phyloP scores from a whole-genome alignment of 2,888 invertebrate species.

The Antitype chi region DNA sequence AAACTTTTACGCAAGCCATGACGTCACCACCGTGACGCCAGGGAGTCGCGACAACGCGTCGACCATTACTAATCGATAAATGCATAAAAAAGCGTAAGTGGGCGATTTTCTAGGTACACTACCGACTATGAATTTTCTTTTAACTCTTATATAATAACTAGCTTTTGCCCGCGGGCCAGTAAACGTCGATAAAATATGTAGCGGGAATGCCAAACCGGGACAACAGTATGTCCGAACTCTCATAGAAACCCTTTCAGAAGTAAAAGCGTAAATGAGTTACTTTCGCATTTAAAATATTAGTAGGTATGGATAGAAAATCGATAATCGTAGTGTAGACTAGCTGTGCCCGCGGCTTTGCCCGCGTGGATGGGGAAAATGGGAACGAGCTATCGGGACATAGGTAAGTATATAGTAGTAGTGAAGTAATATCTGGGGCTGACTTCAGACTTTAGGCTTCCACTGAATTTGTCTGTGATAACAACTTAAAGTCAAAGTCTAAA shows the following conservation, averaged over 20 bases:
- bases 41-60: slow-evolving; percentile 43
- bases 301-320: background rate
- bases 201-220: background rate
- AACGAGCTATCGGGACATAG: too few relatives aligned
- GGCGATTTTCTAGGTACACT: slow-evolving; percentile 6
- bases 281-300: background rate
- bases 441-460: too few relatives aligned
- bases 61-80: slow-evolving; percentile 50
- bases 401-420: too few relatives aligned
- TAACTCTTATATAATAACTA: background rate
- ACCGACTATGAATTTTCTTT: background rate
- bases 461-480: too few relatives aligned
- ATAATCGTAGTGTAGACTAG: too few relatives aligned
- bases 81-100: slow-evolving; percentile 32
- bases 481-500: too few relatives aligned
- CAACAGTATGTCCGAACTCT: background rate
- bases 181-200: background rate
- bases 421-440: too few relatives aligned
- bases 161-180: background rate
- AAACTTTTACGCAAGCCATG: slow-evolving; percentile 14
- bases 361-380: too few relatives aligned
- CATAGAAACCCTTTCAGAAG: background rate
- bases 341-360: too few relatives aligned
- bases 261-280: background rate
- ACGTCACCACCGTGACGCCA: slow-evolving; percentile 60